Percentiles rank a stretch among this genome's conserved stretches.
These are phyloP conservation scores for Mastomys coucha DNA, from an alignment of 2,113 vertebrate genomes.

Conservation along the genomic window DNA sequence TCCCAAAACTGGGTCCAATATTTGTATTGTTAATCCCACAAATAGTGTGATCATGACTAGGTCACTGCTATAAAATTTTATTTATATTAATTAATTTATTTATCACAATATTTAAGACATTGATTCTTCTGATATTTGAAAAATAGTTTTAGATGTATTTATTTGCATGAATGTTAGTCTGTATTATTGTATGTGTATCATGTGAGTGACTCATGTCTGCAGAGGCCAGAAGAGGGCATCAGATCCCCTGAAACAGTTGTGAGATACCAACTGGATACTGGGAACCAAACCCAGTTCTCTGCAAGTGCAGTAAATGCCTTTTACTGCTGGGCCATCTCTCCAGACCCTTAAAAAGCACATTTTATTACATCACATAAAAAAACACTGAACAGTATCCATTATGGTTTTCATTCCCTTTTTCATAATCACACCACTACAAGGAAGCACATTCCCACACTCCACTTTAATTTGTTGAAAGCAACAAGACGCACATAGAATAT, in stretches of 20 bases:
- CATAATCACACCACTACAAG: not conserved
- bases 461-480: constrained; percentile 34
- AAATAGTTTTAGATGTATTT: not conserved
- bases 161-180: not conserved
- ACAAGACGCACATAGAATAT: not conserved
- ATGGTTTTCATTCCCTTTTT: not conserved
- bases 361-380: not conserved
- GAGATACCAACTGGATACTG: not conserved
- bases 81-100: too few species aligned
- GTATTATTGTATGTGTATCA: not conserved
- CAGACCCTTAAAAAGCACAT: not conserved
- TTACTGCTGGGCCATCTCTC: not conserved
- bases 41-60: not conserved
- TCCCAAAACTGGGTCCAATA: not conserved
- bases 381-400: not conserved
- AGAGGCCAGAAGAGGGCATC: not conserved
- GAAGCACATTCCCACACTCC: not conserved
- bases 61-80: too few species aligned
- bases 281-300: not conserved
- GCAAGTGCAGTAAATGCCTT: not conserved
- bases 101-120: too few species aligned
- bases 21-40: not conserved
- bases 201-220: not conserved
- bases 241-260: not conserved
- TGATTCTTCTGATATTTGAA: not conserved